A percentile compares a stretch with the other conserved stretches of the same genome.
Conservation (phyloP, 2,113 vertebrate genomes). For the Trogon surrucura region DNA sequence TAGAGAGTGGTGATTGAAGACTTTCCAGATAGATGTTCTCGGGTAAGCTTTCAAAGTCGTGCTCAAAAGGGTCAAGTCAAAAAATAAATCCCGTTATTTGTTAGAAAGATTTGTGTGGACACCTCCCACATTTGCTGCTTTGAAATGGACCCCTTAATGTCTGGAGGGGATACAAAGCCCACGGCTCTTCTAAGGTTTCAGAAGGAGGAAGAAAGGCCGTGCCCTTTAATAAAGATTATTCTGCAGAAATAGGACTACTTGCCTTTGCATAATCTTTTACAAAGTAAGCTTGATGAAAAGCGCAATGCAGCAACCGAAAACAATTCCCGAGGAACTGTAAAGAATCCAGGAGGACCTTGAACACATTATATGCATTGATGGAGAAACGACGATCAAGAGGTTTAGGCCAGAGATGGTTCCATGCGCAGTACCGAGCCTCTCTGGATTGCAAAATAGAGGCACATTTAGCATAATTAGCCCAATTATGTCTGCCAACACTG, state of each 20-base stretch:
- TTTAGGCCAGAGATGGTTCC: background rate
- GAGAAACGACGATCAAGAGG: background rate
- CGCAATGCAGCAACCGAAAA: background rate
- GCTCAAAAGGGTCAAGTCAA: constrained; percentile 12
- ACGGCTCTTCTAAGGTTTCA: constrained; percentile 39
- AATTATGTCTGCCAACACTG: background rate
- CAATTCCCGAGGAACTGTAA: background rate
- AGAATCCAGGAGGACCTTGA: background rate
- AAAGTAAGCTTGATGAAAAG: background rate
- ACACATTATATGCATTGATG: background rate
- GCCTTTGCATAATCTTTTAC: background rate
- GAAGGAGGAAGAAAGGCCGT: constrained; percentile 25
- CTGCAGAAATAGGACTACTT: background rate
- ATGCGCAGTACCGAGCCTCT: background rate
- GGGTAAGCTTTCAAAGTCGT: constrained; percentile 21
- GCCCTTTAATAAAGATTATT: constrained; percentile 36
- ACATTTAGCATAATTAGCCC: background rate
- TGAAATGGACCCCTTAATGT: constrained; percentile 43
- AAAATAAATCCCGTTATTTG: constrained; percentile 15
- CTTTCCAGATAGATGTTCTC: constrained; percentile 27
- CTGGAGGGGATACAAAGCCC: constrained; percentile 1
- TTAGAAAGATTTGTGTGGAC: constrained; percentile 20
- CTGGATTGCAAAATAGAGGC: background rate
- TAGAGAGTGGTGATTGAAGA: constrained; percentile 7
- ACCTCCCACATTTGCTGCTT: constrained; percentile 15